Evolutionary conservation across 2,888 invertebrate genomes (phyloP).

Genomic region (Molorchus minor): DNA sequence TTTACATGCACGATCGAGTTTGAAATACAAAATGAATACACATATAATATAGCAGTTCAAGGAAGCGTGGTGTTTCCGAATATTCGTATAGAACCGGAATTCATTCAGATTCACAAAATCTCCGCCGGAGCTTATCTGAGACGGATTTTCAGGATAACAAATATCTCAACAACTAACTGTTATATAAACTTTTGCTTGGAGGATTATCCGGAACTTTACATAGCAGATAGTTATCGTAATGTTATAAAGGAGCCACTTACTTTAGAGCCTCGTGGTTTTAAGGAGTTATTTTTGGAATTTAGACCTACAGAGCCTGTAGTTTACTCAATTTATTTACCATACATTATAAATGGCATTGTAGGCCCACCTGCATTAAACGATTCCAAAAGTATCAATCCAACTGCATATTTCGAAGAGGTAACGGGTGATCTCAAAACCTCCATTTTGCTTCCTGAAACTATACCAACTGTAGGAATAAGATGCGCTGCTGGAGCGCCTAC

Average conservation of each 20-base stretch:
- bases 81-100: constrained; percentile 64
- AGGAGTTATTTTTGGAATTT: constrained; percentile 60
- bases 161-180: constrained; percentile 49
- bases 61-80: constrained; percentile 67
- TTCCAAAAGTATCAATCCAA: constrained; percentile 35
- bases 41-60: constrained; percentile 61
- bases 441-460: background rate
- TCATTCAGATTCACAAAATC: constrained; percentile 65
- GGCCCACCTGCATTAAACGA: constrained; percentile 64
- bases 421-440: background rate
- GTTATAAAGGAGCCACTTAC: constrained; percentile 33
- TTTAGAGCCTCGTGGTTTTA: constrained; percentile 49
- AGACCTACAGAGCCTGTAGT: constrained; percentile 61
- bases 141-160: constrained; percentile 52
- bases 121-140: constrained; percentile 53
- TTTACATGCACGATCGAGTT: constrained; percentile 39
- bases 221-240: constrained; percentile 48
- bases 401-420: constrained; percentile 25
- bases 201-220: constrained; percentile 57
- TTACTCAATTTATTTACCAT: constrained; percentile 69
- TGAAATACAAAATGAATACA: constrained; percentile 51
- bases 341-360: constrained; percentile 68
- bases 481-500: constrained; percentile 42
- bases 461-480: constrained; percentile 41
- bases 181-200: constrained; percentile 53